phyloP scores from a whole-genome alignment of 2,113 vertebrate species.

The Barbus barbus region DNA sequence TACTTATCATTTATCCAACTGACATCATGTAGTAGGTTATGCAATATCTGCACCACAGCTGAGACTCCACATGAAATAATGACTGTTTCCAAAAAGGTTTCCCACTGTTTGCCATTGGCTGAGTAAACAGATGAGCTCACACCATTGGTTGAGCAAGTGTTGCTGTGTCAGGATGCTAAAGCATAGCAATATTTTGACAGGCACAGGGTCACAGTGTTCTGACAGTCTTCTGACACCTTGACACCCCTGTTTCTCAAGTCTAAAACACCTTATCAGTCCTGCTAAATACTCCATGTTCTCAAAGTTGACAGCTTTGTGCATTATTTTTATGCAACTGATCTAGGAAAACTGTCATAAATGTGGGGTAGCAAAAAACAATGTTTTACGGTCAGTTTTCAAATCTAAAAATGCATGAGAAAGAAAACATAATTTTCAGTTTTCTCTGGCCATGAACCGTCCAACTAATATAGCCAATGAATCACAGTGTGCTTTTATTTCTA shows the following conservation, averaged over 20 bases:
- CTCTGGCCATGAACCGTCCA: too few relatives aligned
- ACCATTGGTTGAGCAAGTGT: too few relatives aligned
- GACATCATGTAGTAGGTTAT: too few relatives aligned
- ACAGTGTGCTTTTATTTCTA: too few relatives aligned
- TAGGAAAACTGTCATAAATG: neutral
- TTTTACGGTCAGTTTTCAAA: neutral
- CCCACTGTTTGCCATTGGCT: neutral
- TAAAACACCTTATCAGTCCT: constrained; percentile 6
- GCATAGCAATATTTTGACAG: neutral
- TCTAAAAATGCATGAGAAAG: neutral
- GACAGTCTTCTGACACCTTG: neutral
- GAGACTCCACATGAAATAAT: neutral
- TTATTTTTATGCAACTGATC: neutral
- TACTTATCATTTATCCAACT: too few relatives aligned
- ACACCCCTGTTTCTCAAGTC: neutral
- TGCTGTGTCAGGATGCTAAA: neutral
- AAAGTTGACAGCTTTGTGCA: neutral
- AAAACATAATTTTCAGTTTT: neutral
- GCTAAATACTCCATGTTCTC: neutral
- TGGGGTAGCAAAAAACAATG: neutral
- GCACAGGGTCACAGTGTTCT: neutral
- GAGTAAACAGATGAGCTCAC: neutral
- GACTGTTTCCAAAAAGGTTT: neutral
- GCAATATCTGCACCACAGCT: neutral
- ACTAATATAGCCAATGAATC: too few relatives aligned